phyloP scores from a whole-genome alignment of 2,888 invertebrate species.

The Shargacucullia verbasci region DNA sequence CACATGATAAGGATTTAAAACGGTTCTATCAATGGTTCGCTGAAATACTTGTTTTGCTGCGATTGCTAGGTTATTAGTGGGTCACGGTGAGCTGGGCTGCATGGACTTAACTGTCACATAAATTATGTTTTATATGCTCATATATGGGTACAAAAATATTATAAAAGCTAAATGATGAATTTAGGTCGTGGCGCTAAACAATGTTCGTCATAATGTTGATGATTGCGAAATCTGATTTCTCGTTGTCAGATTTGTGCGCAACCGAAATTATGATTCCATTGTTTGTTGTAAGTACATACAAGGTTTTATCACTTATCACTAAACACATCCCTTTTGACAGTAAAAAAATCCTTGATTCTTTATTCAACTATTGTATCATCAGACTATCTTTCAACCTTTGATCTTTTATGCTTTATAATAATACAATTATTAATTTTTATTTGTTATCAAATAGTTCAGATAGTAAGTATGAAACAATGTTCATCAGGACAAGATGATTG shows the following conservation, averaged over 20 bases:
- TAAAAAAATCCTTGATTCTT: too few species aligned
- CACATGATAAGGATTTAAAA: conserved; percentile 54
- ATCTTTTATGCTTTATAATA: conserved; percentile 13
- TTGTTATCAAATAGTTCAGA: too few species aligned
- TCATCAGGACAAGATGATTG: too few species aligned
- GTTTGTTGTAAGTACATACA: conserved; percentile 26
- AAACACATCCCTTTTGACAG: conserved; percentile 35
- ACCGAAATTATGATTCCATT: conserved; percentile 47
- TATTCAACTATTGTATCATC: too few species aligned
- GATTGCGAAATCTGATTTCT: conserved; percentile 35
- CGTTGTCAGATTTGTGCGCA: conserved; percentile 37
- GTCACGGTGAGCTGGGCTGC: conserved; percentile 63
- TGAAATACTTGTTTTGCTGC: conserved; percentile 55
- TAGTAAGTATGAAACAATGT: too few species aligned
- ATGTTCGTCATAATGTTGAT: conserved; percentile 36
- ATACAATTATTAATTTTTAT: too few species aligned
- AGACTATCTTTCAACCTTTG: too few species aligned
- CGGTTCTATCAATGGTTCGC: conserved; percentile 44
- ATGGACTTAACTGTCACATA: conserved; percentile 44
- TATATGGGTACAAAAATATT: conserved; percentile 36
- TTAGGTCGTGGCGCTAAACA: conserved; percentile 51
- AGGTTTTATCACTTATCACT: conserved; percentile 34
- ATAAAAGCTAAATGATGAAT: conserved; percentile 34
- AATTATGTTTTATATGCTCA: conserved; percentile 5
- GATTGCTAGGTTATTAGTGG: conserved; percentile 57